Evolutionary conservation across 1,140 invertebrate species (phyloP).

Genomic region (Paracyclopina nana): DNA sequence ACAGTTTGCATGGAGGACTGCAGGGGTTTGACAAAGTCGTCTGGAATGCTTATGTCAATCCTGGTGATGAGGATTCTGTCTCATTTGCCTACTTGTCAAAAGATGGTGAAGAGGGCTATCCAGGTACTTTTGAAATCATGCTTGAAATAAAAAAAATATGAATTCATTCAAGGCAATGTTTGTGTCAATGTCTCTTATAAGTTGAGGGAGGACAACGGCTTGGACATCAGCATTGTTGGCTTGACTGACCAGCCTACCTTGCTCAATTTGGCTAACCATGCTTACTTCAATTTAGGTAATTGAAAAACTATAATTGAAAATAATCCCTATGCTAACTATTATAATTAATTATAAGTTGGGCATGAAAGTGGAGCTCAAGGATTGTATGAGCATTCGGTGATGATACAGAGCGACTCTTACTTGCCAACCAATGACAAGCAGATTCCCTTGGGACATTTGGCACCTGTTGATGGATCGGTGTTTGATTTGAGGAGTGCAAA

Average conservation of each 20-base stretch:
- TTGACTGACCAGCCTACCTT: conserved; percentile 52
- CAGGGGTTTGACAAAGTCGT: conserved; percentile 62
- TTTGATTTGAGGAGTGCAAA: conserved; percentile 55
- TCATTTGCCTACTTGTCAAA: conserved; percentile 44
- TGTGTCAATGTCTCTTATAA: conserved; percentile 44
- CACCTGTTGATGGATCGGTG: conserved; percentile 37
- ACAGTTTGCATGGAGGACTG: conserved; percentile 75
- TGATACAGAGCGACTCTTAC: conserved; percentile 50
- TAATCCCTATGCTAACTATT: neutral
- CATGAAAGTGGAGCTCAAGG: conserved; percentile 34
- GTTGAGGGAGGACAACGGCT: conserved; percentile 44
- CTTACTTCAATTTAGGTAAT: conserved; percentile 81
- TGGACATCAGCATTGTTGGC: conserved; percentile 49
- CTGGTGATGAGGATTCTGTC: conserved; percentile 31
- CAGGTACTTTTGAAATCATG: conserved; percentile 24
- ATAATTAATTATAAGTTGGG: conserved; percentile 17
- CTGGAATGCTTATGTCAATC: conserved; percentile 27
- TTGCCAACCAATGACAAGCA: conserved; percentile 47
- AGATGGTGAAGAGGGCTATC: conserved; percentile 56
- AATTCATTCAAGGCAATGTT: conserved; percentile 50
- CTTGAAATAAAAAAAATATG: conserved; percentile 22
- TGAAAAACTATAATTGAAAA: conserved; percentile 31
- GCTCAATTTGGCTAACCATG: conserved; percentile 77
- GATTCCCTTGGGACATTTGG: conserved; percentile 49
- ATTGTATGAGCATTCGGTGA: conserved; percentile 48